Evolutionary conservation across 2,113 vertebrate species (phyloP), one percentile per base, ranked within the genome.

Genomic region (Boleophthalmus pectinirostris): DNA sequence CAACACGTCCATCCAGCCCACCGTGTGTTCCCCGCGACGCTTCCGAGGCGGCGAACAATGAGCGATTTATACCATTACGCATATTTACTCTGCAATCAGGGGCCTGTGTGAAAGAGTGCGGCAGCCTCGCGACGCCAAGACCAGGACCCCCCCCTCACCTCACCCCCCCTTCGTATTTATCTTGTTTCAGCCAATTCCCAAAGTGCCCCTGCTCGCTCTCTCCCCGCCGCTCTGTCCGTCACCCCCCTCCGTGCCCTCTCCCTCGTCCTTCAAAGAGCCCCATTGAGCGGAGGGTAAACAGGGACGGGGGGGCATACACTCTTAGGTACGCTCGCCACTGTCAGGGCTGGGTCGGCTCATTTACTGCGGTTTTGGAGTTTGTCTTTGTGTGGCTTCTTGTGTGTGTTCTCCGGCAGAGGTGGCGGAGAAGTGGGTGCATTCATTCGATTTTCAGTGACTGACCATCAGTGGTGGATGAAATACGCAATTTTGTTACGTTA

Each of bases 281-380:
- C 82, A 92, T 93, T 92, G 91, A 92, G 90, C 87, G 88, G 87
- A 91, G 91, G 89, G 84, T 82, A 91, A 91, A 90, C 86, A 92
- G 54, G 66, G 80, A 79, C 18, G 24, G 79, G 73, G 82, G 78
- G 89, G 84, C 69, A 45, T 73, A 69, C 35, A 69, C 76, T 54
- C 51, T 54, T 49, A 53, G 70, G 68, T 69, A 70, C 47, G 58
- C 69, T 66, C 66, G 18, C 21, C 23, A 25, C 78, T 79, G 73
- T 68, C 82, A 85, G 47, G 29, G 63, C 68, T 78, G 75, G 74
- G 80, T 85, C 76, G 60, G 70, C 73, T 64, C 69, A 82, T 81
- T 81, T 81, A 58, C 66, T 82, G 78, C 70, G 65, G 58, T 72
- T 43, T 79, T 82, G 64, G 66, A 81, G 70, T 71, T 77, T 80